Evolutionary conservation across 1,140 invertebrate genomes (phyloP).

Genomic region (Galendromus occidentalis): DNA sequence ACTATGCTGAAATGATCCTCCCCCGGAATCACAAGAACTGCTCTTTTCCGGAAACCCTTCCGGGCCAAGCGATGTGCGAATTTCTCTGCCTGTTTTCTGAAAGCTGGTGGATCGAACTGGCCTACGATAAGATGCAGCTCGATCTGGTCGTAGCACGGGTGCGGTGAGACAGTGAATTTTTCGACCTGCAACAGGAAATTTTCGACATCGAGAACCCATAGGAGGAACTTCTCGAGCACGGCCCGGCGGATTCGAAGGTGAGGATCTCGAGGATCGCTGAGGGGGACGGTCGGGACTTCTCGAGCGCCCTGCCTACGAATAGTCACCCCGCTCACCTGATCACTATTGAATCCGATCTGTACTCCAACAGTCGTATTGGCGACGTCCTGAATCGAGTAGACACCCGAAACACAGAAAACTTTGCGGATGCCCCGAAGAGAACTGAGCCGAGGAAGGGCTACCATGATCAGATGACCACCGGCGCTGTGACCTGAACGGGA

Average conservation of each 20-base stretch:
- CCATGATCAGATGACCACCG: neutral
- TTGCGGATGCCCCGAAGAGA: neutral
- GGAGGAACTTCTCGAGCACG: too few species aligned
- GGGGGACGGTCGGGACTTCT: too few species aligned
- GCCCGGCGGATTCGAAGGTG: too few species aligned
- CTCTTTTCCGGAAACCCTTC: neutral
- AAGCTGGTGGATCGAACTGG: neutral
- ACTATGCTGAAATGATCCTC: slow-evolving; percentile 8
- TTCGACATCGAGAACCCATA: too few species aligned
- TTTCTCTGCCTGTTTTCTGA: neutral
- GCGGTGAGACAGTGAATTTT: neutral
- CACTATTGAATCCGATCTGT: neutral
- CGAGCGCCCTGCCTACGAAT: too few species aligned
- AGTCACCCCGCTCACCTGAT: neutral
- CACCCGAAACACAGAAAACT: neutral
- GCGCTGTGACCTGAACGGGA: neutral
- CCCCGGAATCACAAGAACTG: neutral
- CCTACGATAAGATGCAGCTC: neutral
- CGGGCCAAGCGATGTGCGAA: neutral
- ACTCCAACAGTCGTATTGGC: neutral
- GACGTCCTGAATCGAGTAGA: neutral
- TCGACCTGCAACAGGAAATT: neutral
- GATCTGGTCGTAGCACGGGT: neutral
- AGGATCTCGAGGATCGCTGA: too few species aligned
- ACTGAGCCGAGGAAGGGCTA: neutral